Conservation (phyloP, 2,888 invertebrate species). For the Volucella inflata region DNA sequence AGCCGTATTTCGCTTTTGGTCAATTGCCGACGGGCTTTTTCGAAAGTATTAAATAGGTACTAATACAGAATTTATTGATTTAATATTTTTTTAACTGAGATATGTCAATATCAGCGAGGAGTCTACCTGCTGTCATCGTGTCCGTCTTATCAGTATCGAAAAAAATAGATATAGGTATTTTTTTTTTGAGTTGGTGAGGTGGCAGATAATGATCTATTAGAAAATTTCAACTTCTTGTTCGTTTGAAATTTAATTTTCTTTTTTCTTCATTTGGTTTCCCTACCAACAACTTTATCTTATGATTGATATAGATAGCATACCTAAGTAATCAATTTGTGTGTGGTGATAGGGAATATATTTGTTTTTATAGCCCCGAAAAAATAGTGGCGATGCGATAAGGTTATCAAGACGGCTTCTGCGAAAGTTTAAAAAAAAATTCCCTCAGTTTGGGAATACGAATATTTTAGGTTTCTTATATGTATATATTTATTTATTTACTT, state of each 20-base stretch:
- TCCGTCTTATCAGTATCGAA: slow-evolving; percentile 47
- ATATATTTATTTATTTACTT: slow-evolving; percentile 22
- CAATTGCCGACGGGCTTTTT: slow-evolving; percentile 60
- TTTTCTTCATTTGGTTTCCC: neutral
- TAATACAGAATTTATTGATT: neutral
- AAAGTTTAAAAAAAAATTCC: slow-evolving; percentile 38
- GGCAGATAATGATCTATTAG: slow-evolving; percentile 61
- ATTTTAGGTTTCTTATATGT: slow-evolving; percentile 18
- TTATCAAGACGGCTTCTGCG: slow-evolving; percentile 71
- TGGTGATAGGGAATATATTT: slow-evolving; percentile 49
- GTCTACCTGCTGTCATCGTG: slow-evolving; percentile 61
- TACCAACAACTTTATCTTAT: slow-evolving; percentile 58
- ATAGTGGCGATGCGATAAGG: slow-evolving; percentile 71
- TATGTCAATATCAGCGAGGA: slow-evolving; percentile 47
- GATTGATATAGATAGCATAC: slow-evolving; percentile 72
- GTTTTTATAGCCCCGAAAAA: slow-evolving; percentile 52
- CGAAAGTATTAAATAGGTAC: neutral
- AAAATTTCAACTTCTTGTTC: slow-evolving; percentile 66
- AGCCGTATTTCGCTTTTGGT: neutral
- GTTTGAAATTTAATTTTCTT: slow-evolving; percentile 56
- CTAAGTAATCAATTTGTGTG: slow-evolving; percentile 68
- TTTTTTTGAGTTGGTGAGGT: slow-evolving; percentile 14
- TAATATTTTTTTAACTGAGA: slow-evolving; percentile 28
- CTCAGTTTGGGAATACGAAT: slow-evolving; percentile 3
- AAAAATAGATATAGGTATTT: neutral